phyloP scores from a whole-genome alignment of 2,113 vertebrate species.

The Elgaria multicarinata region DNA sequence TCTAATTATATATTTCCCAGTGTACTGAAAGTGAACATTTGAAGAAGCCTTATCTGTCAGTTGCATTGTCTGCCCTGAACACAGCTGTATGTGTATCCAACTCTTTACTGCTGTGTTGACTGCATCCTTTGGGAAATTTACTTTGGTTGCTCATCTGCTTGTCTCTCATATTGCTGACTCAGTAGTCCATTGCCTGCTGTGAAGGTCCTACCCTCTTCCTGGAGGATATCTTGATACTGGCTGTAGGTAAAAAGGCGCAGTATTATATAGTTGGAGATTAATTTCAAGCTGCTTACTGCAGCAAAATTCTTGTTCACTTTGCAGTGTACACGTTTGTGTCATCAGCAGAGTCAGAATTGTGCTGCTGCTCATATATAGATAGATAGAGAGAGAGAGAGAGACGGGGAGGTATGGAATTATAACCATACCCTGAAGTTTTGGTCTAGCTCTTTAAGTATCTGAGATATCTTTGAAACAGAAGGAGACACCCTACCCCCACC shows the following conservation, averaged over 20 bases:
- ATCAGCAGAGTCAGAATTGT: background rate
- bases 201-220: background rate
- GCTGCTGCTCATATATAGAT: too few relatives aligned
- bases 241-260: background rate
- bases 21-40: background rate
- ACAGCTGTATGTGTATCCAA: background rate
- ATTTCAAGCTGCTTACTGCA: background rate
- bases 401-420: background rate
- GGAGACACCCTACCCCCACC: background rate
- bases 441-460: background rate
- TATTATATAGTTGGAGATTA: background rate
- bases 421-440: background rate
- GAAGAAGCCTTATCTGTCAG: background rate
- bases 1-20: background rate
- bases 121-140: background rate
- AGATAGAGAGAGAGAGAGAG: too few relatives aligned
- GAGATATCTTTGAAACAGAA: conserved; percentile 2
- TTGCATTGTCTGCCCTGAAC: rapidly evolving
- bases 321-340: background rate
- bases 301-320: background rate
- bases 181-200: background rate
- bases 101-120: background rate
- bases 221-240: background rate
- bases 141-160: background rate
- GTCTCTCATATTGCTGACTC: background rate